Conservation (phyloP, 1,140 invertebrate species). For the Holotrichia oblita region DNA sequence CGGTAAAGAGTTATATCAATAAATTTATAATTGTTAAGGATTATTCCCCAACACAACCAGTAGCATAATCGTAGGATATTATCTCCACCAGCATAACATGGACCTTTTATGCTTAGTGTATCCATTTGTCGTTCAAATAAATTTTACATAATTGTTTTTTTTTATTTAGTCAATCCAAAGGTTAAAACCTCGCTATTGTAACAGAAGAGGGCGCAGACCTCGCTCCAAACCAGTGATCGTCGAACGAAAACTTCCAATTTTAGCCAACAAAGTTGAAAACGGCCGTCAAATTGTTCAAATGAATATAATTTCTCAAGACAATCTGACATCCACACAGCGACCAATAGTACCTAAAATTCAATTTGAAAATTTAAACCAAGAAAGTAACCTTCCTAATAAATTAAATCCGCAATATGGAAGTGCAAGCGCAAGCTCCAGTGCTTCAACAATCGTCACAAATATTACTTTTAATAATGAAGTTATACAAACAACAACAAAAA, state of each 20-base stretch:
- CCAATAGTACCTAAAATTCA: slow-evolving; percentile 38
- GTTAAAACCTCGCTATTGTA: slow-evolving; percentile 62
- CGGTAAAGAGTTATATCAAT: no score
- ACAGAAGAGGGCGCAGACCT: slow-evolving; percentile 61
- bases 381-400: background rate
- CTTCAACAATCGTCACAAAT: background rate
- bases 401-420: no score
- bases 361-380: background rate
- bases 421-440: background rate
- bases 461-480: background rate
- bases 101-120: no score
- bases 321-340: background rate
- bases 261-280: no score
- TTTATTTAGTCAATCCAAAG: slow-evolving; percentile 54
- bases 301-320: slow-evolving; percentile 59
- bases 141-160: slow-evolving; percentile 40
- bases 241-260: slow-evolving; percentile 66
- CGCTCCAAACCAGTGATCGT: slow-evolving; percentile 68
- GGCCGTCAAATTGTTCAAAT: slow-evolving; percentile 59
- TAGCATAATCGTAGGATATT: no score
- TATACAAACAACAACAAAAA: background rate
- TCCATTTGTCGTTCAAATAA: no score
- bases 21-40: no score
- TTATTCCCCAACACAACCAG: no score
- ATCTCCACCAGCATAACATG: no score